Percentiles rank a stretch among this genome's conserved stretches.
phyloP scores from a whole-genome alignment of 2,797 vertebrate genomes.

The Myoxocephalus aenaeus region DNA sequence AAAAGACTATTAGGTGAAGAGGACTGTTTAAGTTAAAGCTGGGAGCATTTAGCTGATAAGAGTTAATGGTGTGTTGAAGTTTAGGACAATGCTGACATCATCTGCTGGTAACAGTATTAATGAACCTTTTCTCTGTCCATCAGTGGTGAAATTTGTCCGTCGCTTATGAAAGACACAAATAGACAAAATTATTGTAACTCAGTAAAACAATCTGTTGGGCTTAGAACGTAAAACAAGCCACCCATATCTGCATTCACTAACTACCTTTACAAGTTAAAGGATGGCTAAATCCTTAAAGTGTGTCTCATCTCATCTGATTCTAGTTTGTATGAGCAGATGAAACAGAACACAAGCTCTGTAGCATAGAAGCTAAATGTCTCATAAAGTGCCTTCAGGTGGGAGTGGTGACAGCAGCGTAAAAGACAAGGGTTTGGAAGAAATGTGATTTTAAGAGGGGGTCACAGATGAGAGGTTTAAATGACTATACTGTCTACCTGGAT shows the following conservation, averaged over 20 bases:
- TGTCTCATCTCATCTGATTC: neutral
- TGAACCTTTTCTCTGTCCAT: slow-evolving; percentile 1
- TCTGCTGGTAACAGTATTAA: slow-evolving; percentile 22
- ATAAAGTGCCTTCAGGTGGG: slow-evolving; percentile 26
- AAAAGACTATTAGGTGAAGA: slow-evolving; percentile 81
- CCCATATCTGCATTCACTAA: neutral
- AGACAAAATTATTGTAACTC: neutral
- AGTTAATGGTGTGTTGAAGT: slow-evolving; percentile 67
- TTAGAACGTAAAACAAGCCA: neutral
- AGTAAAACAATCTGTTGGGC: neutral
- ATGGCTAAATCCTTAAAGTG: neutral
- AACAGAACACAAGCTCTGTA: slow-evolving; percentile 12
- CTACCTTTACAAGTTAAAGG: neutral
- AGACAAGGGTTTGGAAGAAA: slow-evolving; percentile 34
- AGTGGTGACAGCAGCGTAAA: slow-evolving; percentile 34
- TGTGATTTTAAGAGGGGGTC: slow-evolving; percentile 25
- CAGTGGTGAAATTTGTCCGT: neutral
- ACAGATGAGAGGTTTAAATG: slow-evolving; percentile 35
- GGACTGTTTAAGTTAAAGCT: slow-evolving; percentile 71
- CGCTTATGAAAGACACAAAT: slow-evolving; percentile 1
- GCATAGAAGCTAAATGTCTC: slow-evolving; percentile 28
- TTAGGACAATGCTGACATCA: slow-evolving; percentile 52
- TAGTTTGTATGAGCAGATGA: slow-evolving; percentile 11
- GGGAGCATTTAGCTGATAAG: slow-evolving; percentile 71
- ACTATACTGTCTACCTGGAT: neutral